Conservation (phyloP, 2,113 vertebrate species). For the Trogon melanurus region DNA sequence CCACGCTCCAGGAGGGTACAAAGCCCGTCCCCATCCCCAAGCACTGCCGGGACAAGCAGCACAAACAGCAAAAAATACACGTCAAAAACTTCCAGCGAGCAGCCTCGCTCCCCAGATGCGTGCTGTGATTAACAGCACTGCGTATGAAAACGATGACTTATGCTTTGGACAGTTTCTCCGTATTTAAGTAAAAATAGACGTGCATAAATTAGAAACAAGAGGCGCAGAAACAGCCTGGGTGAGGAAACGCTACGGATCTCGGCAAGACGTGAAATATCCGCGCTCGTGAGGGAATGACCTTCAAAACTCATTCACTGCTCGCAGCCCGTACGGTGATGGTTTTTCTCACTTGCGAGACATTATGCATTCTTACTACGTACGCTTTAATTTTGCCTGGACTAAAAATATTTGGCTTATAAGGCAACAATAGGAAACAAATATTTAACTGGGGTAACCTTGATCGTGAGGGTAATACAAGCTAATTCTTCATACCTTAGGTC, state of each 20-base stretch:
- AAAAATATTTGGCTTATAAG: conserved; percentile 16
- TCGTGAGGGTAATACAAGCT: neutral
- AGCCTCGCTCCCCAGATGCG: neutral
- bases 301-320: conserved; percentile 73
- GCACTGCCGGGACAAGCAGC: rapidly evolving
- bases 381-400: conserved; percentile 11
- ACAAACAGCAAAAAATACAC: neutral
- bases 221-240: neutral
- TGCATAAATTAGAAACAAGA: neutral
- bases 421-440: neutral
- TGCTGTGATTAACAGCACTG: rapidly evolving
- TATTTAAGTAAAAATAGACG: neutral
- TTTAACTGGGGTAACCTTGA: conserved; percentile 48
- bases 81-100: neutral
- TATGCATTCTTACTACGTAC: neutral
- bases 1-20: rapidly evolving
- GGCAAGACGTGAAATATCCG: conserved; percentile 35
- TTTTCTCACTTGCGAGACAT: conserved; percentile 33
- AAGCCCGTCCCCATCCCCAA: rapidly evolving
- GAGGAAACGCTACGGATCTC: neutral
- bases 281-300: conserved; percentile 74
- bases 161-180: rapidly evolving
- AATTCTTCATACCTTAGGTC: conserved; percentile 1
- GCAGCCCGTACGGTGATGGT: neutral
- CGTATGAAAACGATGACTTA: rapidly evolving